A percentile compares a stretch with the other conserved stretches of the same genome.
phyloP scores from a whole-genome alignment of 1,140 invertebrate species.

The Himalopsyche phryganea region DNA sequence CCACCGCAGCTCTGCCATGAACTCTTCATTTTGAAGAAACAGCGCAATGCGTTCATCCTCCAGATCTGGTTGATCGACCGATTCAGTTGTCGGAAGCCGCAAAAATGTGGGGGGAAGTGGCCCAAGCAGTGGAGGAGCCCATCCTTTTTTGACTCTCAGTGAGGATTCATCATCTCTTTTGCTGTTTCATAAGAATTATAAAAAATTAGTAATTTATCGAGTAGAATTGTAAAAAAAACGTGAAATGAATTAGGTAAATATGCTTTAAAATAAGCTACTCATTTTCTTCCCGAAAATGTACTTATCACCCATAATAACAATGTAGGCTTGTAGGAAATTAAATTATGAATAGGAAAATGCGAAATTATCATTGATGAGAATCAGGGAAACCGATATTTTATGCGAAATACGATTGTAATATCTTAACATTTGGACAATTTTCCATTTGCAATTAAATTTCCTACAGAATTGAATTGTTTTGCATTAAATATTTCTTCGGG shows the following conservation, averaged over 20 bases:
- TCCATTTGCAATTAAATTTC: no score
- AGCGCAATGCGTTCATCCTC: slow-evolving; percentile 80
- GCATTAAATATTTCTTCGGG: no score
- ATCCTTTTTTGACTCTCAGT: slow-evolving; percentile 52
- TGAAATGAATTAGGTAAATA: not conserved
- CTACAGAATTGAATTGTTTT: no score
- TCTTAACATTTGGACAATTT: no score
- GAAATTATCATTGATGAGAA: no score
- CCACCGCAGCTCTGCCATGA: slow-evolving; percentile 81
- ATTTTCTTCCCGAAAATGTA: no score
- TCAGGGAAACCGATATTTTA: no score
- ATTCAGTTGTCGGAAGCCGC: slow-evolving; percentile 50
- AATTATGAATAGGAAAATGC: no score
- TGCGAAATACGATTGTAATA: no score
- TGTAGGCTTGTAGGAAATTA: no score
- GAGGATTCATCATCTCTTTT: not conserved
- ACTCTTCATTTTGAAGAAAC: slow-evolving; percentile 90
- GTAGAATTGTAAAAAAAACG: slow-evolving; percentile 4
- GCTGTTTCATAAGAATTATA: no score
- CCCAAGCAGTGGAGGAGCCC: slow-evolving; percentile 80
- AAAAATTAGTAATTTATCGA: slow-evolving; percentile 18
- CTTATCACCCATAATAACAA: no score
- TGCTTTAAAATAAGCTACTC: not conserved
- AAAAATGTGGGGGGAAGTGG: slow-evolving; percentile 79
- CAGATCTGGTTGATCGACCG: slow-evolving; percentile 45